phyloP scores from a whole-genome alignment of 1,140 invertebrate species.

The Kradibia gibbosae region DNA sequence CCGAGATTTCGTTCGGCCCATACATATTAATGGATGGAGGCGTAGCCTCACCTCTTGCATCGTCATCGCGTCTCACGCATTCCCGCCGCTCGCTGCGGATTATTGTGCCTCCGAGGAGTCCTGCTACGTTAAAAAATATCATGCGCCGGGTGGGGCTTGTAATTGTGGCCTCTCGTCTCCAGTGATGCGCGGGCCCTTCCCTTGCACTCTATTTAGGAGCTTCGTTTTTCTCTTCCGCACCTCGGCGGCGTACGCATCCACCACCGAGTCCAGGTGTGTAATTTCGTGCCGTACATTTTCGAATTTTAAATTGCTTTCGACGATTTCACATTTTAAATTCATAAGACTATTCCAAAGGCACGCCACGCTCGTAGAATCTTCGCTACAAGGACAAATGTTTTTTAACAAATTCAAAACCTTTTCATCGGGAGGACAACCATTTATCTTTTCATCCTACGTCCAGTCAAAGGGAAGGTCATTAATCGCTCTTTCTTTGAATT shows the following conservation, averaged over 20 bases:
- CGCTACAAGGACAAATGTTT: constrained; percentile 20
- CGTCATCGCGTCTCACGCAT: neutral
- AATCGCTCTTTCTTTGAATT: constrained; percentile 15
- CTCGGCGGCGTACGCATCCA: neutral
- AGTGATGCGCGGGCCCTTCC: neutral
- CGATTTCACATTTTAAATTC: constrained; percentile 20
- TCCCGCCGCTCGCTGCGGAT: constrained; percentile 9
- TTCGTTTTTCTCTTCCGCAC: neutral
- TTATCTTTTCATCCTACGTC: constrained; percentile 22
- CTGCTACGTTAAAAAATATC: neutral
- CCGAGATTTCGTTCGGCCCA: constrained; percentile 65
- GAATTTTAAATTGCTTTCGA: neutral
- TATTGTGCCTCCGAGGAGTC: constrained; percentile 45
- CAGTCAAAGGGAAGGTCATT: constrained; percentile 2
- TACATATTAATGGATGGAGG: constrained; percentile 67
- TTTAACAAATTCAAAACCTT: constrained; percentile 21
- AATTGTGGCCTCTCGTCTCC: neutral
- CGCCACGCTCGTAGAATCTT: neutral
- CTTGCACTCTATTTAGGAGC: neutral
- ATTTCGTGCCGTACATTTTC: constrained; percentile 4
- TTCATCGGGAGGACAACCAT: neutral
- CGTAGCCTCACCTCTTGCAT: constrained; percentile 40
- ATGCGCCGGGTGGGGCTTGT: neutral
- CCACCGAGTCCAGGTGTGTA: neutral
- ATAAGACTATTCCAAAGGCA: neutral